Evolutionary conservation across 2,797 vertebrate species (phyloP).

Genomic region (Pterois miles): DNA sequence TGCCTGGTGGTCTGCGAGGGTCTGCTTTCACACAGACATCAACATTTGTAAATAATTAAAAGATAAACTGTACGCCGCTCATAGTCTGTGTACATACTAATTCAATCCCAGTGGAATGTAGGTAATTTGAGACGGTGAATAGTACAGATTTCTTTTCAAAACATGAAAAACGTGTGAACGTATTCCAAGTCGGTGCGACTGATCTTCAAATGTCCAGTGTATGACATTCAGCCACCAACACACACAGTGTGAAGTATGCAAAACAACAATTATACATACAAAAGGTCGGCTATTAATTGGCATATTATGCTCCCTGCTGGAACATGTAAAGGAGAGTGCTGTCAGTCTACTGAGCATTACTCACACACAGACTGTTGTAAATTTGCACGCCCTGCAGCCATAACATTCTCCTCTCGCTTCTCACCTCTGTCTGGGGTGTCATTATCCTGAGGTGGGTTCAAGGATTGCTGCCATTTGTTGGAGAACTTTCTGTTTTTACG

Average conservation of each 20-base stretch:
- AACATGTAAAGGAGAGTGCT: slow-evolving; percentile 44
- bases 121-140: slow-evolving; percentile 18
- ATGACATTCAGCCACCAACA: background rate
- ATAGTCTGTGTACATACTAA: slow-evolving; percentile 21
- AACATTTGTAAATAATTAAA: slow-evolving; percentile 48
- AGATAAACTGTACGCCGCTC: slow-evolving; percentile 21
- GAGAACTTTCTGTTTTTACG: slow-evolving; percentile 47
- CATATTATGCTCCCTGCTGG: slow-evolving; percentile 26
- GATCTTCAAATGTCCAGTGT: background rate
- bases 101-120: slow-evolving; percentile 27
- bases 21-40: slow-evolving; percentile 4
- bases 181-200: background rate
- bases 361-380: slow-evolving; percentile 51
- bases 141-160: slow-evolving; percentile 1
- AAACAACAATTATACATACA: slow-evolving; percentile 7
- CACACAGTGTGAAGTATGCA: background rate
- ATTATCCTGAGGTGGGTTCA: slow-evolving; percentile 51
- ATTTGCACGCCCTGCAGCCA: slow-evolving; percentile 61
- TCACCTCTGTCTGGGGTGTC: slow-evolving; percentile 54
- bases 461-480: slow-evolving; percentile 67
- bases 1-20: slow-evolving; percentile 46
- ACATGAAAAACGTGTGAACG: slow-evolving; percentile 18
- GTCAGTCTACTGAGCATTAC: slow-evolving; percentile 45
- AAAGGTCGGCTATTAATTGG: slow-evolving; percentile 34
- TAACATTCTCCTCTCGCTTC: slow-evolving; percentile 59